Evolutionary conservation across 1,140 invertebrate species (phyloP), one percentile per base, ranked within the genome.

Genomic region (Maniola jurtina): DNA sequence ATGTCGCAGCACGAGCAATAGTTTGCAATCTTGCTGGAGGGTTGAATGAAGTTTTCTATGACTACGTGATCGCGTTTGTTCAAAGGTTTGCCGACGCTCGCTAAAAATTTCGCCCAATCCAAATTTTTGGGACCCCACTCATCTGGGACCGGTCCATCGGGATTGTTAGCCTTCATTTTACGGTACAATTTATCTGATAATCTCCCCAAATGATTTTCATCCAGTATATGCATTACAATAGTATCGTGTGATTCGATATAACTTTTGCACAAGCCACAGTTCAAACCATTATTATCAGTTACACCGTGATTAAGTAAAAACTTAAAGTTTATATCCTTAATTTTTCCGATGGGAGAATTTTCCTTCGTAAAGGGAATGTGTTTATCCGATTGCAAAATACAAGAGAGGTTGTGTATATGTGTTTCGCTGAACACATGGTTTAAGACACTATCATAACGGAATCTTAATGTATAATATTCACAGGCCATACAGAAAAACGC

Each of bases 401-500:
- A 77, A 13, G 84, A 77, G 15, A 90, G 71, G 47, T 89, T 89
- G 38, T 88, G 78, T 38, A 90, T 83, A 34, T 89, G 88, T 0
- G 81, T 84, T 16, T 88, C 80, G 38, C 82, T 85, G 62, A 90
- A 90, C 7, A 90, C 84, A 45, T 90, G 88, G 38, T 82, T 88
- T 40, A 90, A 57, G 2, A 90, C 88, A 61, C 84, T 88, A 55
- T 89, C 88, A 45, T 90, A 90, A 36, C 82, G 77, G 70, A 90
- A 90, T 56, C 88, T 74, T 0, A 90, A 72, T 0, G 88, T 90
- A 45, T 90, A 90, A 64, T 88, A 90, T 70, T 89, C 88, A 56
- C 88, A 90, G 0, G 84, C 77, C 52, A 88, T 82, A 70, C 88
- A 90, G 54, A 90, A 90, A 61, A 89, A 90, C 0, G 88, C 88